Percentiles rank a stretch among this genome's conserved stretches.
Evolutionary conservation across 2,113 vertebrate species (phyloP).

Genomic region (Oryzias woworae): DNA sequence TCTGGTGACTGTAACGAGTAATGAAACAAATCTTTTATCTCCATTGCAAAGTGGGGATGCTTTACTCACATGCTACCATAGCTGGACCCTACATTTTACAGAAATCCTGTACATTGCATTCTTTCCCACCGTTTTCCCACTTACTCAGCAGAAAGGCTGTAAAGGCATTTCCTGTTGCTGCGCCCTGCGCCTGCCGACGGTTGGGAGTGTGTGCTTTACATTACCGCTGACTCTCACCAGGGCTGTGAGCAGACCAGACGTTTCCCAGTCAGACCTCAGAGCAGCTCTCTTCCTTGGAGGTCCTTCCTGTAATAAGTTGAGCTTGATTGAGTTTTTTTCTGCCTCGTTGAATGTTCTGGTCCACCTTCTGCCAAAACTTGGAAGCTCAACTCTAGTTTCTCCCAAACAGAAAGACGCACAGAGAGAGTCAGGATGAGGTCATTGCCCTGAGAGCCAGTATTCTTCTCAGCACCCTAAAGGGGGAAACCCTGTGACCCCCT

Average conservation of each 20-base stretch:
- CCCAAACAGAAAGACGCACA: constrained; percentile 2
- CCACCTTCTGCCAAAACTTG: constrained; percentile 15
- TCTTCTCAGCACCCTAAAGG: constrained; percentile 71
- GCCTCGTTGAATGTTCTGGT: constrained; percentile 12
- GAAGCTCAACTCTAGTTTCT: not conserved
- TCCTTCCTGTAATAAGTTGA: constrained; percentile 4
- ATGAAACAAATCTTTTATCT: not conserved
- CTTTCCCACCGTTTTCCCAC: constrained; percentile 57
- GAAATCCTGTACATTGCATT: constrained; percentile 59
- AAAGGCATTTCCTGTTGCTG: constrained; percentile 75
- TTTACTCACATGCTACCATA: constrained; percentile 47
- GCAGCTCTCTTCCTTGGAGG: constrained; percentile 45
- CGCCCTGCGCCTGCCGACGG: constrained; percentile 42
- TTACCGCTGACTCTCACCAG: constrained; percentile 38
- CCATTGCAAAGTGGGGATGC: constrained; percentile 24
- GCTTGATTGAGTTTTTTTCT: constrained; percentile 12
- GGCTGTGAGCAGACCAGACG: constrained; percentile 51
- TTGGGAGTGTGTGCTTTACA: constrained; percentile 42
- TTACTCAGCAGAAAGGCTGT: constrained; percentile 72
- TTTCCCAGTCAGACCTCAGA: constrained; percentile 20
- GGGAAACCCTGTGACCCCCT: constrained; percentile 73
- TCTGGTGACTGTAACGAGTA: constrained; percentile 4
- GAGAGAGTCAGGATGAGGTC: constrained; percentile 60
- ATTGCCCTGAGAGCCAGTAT: constrained; percentile 64
- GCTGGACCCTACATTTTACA: constrained; percentile 45